Evolutionary conservation across 2,797 vertebrate species (phyloP).

Genomic region (Setipinna tenuifilis): DNA sequence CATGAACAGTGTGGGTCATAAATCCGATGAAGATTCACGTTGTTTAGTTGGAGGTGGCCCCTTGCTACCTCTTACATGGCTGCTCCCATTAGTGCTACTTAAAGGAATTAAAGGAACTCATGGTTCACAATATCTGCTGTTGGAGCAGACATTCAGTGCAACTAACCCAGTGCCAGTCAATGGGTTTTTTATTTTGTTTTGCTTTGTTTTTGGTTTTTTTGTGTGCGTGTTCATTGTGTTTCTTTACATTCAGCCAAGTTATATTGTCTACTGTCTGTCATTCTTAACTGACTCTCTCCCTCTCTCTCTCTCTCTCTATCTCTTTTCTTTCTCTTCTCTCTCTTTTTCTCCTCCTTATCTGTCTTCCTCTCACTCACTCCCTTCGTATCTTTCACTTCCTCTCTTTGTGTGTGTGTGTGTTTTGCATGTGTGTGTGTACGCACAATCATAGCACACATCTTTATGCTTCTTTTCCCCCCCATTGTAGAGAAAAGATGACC

Average conservation of each 20-base stretch:
- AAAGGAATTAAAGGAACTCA: neutral
- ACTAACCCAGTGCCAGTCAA: no score
- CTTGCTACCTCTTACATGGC: neutral
- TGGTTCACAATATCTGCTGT: neutral
- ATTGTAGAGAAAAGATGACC: slow-evolving; percentile 93
- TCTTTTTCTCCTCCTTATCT: no score
- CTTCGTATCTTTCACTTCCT: no score
- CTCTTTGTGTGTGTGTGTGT: no score
- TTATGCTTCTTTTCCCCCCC: neutral
- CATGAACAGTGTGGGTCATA: neutral
- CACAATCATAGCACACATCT: neutral
- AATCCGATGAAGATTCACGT: no score
- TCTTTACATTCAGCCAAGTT: neutral
- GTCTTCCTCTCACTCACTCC: no score
- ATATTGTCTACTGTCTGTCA: neutral
- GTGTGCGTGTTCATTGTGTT: neutral
- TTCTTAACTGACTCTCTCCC: neutral
- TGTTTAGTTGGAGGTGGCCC: no score
- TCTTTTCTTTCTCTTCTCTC: no score
- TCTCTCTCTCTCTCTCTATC: neutral
- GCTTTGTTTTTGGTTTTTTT: neutral
- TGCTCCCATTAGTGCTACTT: neutral
- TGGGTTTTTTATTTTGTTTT: neutral
- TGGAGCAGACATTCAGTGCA: neutral
- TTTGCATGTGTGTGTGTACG: neutral